These are phyloP conservation scores for Sinohyriopsis cumingii DNA, from an alignment of 2,888 invertebrate species.

Conservation along the genomic window DNA sequence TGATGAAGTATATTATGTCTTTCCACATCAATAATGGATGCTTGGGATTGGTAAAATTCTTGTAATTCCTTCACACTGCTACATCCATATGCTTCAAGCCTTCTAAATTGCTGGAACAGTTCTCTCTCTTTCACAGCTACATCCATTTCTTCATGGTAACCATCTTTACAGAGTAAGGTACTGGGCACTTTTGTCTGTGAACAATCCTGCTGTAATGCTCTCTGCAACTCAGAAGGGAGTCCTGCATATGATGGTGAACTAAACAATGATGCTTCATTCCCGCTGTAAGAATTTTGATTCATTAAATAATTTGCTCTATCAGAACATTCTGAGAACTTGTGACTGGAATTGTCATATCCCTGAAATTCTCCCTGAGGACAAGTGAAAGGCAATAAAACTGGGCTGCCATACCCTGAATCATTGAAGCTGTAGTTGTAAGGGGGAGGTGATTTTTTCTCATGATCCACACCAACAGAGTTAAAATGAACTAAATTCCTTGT, in stretches of 20 bases:
- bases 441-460: constrained; percentile 2
- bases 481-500: too few relatives aligned
- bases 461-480: neutral
- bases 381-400: constrained; percentile 3
- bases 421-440: constrained; percentile 16
- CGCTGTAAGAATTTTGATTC: too few relatives aligned
- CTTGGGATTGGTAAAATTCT: constrained; percentile 33
- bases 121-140: constrained; percentile 31
- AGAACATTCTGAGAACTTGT: too few relatives aligned
- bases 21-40: constrained; percentile 32
- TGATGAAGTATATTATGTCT: constrained; percentile 35
- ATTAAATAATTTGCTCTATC: too few relatives aligned
- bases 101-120: constrained; percentile 24
- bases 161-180: neutral
- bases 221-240: too few relatives aligned
- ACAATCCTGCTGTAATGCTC: too few relatives aligned
- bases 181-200: too few relatives aligned
- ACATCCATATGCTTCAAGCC: constrained; percentile 4
- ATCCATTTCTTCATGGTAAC: constrained; percentile 27
- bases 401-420: constrained; percentile 39
- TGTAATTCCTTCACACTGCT: constrained; percentile 23
- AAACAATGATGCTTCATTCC: too few relatives aligned
- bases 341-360: too few relatives aligned
- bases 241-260: too few relatives aligned
- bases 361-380: neutral